phyloP scores from a whole-genome alignment of 2,888 invertebrate genomes.

The Subacronicta megacephala region DNA sequence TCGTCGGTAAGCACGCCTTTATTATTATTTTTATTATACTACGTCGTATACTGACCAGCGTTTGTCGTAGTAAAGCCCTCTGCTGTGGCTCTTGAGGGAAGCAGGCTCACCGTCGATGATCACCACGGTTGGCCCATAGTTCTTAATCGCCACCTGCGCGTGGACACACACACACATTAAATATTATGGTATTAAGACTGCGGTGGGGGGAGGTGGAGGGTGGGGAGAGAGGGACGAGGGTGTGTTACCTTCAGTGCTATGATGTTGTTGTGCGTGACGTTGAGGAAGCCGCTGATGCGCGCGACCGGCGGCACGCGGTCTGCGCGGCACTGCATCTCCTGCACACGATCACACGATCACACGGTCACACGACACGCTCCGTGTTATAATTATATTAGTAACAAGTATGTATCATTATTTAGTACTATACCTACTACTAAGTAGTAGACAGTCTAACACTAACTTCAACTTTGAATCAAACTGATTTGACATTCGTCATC shows the following conservation, averaged over 20 bases:
- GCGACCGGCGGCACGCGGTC: slow-evolving; percentile 70
- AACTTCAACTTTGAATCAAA: too few relatives aligned
- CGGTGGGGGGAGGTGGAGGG: too few relatives aligned
- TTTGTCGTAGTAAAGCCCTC: slow-evolving; percentile 73
- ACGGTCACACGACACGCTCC: neutral
- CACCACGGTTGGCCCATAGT: slow-evolving; percentile 78
- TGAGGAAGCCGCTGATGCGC: slow-evolving; percentile 76
- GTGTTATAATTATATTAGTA: too few relatives aligned
- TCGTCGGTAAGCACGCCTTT: too few relatives aligned
- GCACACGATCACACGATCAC: too few relatives aligned
- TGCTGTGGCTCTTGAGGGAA: slow-evolving; percentile 70
- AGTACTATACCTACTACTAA: too few relatives aligned
- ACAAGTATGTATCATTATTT: too few relatives aligned
- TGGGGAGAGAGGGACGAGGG: too few relatives aligned
- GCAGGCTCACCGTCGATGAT: slow-evolving; percentile 70
- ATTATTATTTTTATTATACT: too few relatives aligned
- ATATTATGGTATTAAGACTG: too few relatives aligned
- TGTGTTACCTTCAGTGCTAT: slow-evolving; percentile 76
- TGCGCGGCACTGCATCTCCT: slow-evolving; percentile 71
- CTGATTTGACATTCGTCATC: too few relatives aligned
- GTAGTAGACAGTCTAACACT: too few relatives aligned
- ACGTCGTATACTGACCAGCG: slow-evolving; percentile 70
- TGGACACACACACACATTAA: slow-evolving; percentile 1
- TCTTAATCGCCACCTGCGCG: slow-evolving; percentile 73
- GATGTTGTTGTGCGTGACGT: slow-evolving; percentile 75